Percentiles rank a stretch among this genome's conserved stretches.
Conservation (phyloP, 2,113 vertebrate genomes). For the Cyanistes caeruleus region DNA sequence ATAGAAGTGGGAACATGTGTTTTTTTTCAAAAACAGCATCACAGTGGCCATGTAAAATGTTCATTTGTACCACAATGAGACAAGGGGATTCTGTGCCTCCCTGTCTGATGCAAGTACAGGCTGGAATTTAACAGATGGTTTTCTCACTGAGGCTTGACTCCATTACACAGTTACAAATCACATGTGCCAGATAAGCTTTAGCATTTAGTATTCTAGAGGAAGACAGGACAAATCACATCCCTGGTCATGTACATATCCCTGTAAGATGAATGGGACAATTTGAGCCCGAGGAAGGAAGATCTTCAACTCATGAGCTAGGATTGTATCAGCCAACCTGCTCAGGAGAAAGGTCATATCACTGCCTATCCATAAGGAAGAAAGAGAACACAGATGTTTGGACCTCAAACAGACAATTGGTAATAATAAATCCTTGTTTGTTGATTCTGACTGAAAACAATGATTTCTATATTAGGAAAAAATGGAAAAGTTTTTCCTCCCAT, state of each 20-base stretch:
- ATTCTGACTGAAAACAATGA: background rate
- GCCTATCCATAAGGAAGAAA: background rate
- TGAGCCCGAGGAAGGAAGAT: background rate
- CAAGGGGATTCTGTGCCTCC: background rate
- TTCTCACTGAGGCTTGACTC: background rate
- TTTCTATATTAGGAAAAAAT: background rate
- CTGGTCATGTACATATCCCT: background rate
- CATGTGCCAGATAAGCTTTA: background rate
- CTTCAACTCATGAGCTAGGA: background rate
- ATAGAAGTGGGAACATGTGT: background rate
- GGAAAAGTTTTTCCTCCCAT: background rate
- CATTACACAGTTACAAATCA: background rate
- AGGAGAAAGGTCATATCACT: background rate
- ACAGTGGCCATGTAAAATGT: background rate
- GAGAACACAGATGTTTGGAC: background rate
- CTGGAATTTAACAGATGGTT: background rate
- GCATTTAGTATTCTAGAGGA: background rate
- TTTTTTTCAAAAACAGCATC: background rate
- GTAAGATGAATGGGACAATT: background rate
- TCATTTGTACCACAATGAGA: background rate
- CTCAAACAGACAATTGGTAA: background rate
- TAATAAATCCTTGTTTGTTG: background rate
- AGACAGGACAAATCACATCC: background rate
- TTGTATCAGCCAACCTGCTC: background rate
- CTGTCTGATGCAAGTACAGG: background rate